Conservation (phyloP, 2,113 vertebrate species). For the Seriola rivoliana region DNA sequence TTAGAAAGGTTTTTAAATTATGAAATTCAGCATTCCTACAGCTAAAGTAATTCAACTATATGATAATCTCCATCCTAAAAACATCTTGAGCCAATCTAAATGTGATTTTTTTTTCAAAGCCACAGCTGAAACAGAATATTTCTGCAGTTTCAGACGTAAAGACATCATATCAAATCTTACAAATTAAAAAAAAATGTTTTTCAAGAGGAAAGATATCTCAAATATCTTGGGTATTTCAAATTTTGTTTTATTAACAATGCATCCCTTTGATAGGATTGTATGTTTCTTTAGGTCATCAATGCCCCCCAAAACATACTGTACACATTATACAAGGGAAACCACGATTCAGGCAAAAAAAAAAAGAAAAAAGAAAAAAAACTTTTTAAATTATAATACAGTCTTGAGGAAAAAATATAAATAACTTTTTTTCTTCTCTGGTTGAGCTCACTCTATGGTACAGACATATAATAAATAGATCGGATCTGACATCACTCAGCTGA, state of each 20-base stretch:
- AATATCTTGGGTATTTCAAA: conserved; percentile 68
- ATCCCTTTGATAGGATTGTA: conserved; percentile 97
- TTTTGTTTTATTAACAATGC: conserved; percentile 95
- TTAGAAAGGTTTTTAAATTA: not conserved
- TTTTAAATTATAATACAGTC: conserved; percentile 93
- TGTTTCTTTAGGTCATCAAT: conserved; percentile 93
- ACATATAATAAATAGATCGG: conserved; percentile 97
- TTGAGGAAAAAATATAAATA: conserved; percentile 99
- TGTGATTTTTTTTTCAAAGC: not conserved
- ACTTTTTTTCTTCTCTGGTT: conserved; percentile 86
- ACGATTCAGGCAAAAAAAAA: conserved; percentile 87
- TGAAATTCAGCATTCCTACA: too few relatives aligned
- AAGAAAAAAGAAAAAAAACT: conserved; percentile 87
- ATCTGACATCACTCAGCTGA: conserved; percentile 91
- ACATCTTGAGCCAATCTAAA: not conserved
- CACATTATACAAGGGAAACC: conserved; percentile 93
- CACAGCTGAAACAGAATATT: not conserved
- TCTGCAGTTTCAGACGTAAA: not conserved
- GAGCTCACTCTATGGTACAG: conserved; percentile 95
- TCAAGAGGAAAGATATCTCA: not conserved
- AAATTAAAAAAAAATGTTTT: not conserved
- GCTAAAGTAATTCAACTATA: not conserved
- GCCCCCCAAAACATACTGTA: conserved; percentile 93
- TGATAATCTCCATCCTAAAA: not conserved
- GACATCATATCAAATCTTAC: not conserved